phyloP scores from a whole-genome alignment of 2,113 vertebrate genomes.

The Fulmarus glacialis region DNA sequence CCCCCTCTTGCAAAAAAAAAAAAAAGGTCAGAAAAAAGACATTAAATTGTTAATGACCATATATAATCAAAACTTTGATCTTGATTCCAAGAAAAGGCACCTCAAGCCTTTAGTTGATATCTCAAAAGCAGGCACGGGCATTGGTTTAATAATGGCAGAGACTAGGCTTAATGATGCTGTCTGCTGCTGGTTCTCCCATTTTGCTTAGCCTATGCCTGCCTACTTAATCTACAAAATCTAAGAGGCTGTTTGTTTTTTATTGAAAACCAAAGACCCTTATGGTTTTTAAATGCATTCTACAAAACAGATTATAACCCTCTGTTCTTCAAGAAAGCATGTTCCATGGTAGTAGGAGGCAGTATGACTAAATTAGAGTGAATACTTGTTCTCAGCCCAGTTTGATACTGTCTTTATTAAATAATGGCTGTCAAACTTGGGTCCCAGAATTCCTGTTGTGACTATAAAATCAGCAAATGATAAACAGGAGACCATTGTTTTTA shows the following conservation, averaged over 20 bases:
- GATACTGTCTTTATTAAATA: background rate
- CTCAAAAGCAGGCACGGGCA: background rate
- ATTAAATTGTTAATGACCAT: background rate
- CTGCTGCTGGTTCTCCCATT: background rate
- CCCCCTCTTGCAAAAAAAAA: background rate
- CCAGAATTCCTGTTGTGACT: background rate
- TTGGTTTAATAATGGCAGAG: background rate
- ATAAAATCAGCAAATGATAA: background rate
- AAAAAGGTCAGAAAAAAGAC: background rate
- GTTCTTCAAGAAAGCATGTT: background rate
- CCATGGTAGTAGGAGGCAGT: background rate
- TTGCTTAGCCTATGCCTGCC: background rate
- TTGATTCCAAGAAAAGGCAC: background rate
- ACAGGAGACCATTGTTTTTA: background rate
- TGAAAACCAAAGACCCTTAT: background rate
- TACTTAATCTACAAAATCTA: background rate
- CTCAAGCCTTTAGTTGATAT: background rate
- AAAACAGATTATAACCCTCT: background rate
- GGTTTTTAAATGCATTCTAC: background rate
- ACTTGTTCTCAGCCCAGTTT: background rate
- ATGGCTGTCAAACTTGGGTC: background rate
- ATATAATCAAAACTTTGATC: conserved; percentile 2
- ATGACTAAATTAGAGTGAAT: background rate
- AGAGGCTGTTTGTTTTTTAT: background rate
- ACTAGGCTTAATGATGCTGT: background rate